phyloP scores from a whole-genome alignment of 2,113 vertebrate genomes.

The Eudyptes chrysolophus region DNA sequence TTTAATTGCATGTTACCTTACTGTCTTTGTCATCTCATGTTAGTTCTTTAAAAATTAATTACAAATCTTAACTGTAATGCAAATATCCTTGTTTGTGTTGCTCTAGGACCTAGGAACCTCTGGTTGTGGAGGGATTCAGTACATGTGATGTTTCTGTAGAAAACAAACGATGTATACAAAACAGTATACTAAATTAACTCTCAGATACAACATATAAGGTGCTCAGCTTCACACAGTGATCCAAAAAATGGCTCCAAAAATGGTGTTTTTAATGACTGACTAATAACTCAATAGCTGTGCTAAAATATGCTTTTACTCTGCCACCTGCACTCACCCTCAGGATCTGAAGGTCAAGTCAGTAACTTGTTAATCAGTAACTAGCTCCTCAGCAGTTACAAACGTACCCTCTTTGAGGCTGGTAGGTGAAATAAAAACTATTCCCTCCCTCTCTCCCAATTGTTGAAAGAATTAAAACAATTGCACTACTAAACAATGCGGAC shows the following conservation, averaged over 20 bases:
- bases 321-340: neutral
- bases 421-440: neutral
- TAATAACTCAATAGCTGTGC: neutral
- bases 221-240: neutral
- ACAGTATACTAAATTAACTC: neutral
- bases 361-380: too few relatives aligned
- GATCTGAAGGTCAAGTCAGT: neutral
- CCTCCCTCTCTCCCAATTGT: neutral
- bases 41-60: neutral
- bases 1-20: neutral
- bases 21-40: neutral
- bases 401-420: neutral
- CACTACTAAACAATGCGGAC: neutral
- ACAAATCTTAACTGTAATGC: neutral
- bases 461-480: neutral
- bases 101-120: neutral
- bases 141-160: neutral
- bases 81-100: neutral
- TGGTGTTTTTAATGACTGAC: neutral
- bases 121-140: neutral
- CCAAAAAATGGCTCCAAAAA: neutral
- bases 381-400: neutral
- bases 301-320: neutral
- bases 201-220: neutral
- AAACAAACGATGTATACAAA: neutral